phyloP scores from a whole-genome alignment of 2,113 vertebrate genomes.

The Sceloporus undulatus region DNA sequence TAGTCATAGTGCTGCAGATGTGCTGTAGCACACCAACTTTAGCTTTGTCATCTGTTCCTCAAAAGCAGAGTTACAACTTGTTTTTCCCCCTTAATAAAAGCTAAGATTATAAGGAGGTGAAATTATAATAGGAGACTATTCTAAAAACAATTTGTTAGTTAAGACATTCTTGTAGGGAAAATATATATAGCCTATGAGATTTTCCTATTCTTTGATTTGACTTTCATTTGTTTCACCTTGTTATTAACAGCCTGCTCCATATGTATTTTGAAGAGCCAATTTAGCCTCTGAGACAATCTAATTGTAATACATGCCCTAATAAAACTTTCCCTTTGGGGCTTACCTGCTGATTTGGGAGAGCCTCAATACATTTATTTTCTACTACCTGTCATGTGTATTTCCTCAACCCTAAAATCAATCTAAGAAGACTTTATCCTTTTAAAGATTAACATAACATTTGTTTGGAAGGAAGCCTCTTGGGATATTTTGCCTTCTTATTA shows the following conservation, averaged over 20 bases:
- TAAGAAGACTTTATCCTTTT: neutral
- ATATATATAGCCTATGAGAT: neutral
- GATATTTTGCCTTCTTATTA: conserved; percentile 26
- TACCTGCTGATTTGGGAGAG: neutral
- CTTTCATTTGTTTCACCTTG: neutral
- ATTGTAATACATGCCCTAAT: conserved; percentile 9
- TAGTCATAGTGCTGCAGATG: neutral
- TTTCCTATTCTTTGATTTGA: conserved; percentile 1
- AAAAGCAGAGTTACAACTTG: neutral
- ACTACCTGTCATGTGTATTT: neutral
- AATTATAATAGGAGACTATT: neutral
- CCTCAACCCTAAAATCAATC: neutral
- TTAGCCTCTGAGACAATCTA: neutral
- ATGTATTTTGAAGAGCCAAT: conserved; percentile 1
- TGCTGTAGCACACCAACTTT: neutral
- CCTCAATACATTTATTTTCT: neutral
- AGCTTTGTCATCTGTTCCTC: neutral
- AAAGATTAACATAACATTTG: neutral
- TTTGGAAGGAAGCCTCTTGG: conserved; percentile 9
- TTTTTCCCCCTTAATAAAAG: neutral
- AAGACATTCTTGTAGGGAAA: neutral
- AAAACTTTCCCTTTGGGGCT: neutral
- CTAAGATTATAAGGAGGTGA: neutral
- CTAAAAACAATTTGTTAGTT: neutral
- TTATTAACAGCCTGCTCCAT: conserved; percentile 7